phyloP scores from a whole-genome alignment of 2,113 vertebrate genomes.

The Malurus elegans region DNA sequence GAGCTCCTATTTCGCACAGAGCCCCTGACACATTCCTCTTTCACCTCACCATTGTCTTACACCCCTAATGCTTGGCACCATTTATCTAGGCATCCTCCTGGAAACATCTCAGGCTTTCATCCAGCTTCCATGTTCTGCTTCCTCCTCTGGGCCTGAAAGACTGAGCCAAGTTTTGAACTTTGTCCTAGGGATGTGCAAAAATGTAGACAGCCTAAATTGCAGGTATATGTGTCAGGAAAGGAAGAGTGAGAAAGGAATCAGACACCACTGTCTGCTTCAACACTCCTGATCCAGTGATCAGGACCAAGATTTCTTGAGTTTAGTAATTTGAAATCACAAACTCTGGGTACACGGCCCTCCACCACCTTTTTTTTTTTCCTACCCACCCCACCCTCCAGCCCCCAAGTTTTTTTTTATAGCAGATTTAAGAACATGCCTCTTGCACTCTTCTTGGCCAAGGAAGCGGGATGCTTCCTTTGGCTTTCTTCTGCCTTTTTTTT shows the following conservation, averaged over 20 bases:
- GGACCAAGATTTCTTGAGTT: not conserved
- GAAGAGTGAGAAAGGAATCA: not conserved
- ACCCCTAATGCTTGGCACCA: not conserved
- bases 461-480: not conserved
- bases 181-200: not conserved
- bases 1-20: not conserved
- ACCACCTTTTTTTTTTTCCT: not conserved
- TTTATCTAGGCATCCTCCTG: not conserved
- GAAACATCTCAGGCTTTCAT: not conserved
- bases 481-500: not conserved
- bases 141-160: not conserved
- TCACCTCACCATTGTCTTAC: not conserved
- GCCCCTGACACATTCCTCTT: not conserved
- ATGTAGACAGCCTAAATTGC: not conserved
- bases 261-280: not conserved
- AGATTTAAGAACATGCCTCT: not conserved
- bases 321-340: not conserved
- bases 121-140: not conserved
- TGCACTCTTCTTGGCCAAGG: not conserved
- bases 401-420: not conserved
- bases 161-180: not conserved
- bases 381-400: accelerated
- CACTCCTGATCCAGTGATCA: not conserved
- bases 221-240: not conserved
- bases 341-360: accelerated